A percentile compares a stretch with the other conserved stretches of the same genome.
Conservation (phyloP, 2,113 vertebrate species). For the Hippocampus guttulatus region DNA sequence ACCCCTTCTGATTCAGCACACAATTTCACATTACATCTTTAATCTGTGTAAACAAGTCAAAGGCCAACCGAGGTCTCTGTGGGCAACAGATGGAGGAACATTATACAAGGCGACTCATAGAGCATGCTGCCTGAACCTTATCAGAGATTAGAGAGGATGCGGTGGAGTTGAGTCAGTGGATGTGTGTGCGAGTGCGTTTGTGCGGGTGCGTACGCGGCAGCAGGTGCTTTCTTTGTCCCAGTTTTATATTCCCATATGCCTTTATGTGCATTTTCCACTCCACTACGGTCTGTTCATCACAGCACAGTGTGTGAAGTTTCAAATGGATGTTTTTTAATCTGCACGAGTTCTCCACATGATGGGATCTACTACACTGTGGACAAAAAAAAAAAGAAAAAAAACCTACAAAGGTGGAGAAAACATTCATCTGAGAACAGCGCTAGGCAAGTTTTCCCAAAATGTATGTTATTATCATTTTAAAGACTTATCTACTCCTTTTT, state of each 20-base stretch:
- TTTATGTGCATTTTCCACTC: conserved; percentile 21
- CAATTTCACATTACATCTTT: conserved; percentile 60
- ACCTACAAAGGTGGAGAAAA: conserved; percentile 20
- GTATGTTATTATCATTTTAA: not conserved
- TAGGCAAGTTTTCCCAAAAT: not conserved
- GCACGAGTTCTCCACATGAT: conserved; percentile 30
- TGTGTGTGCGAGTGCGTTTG: conserved; percentile 1
- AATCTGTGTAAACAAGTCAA: conserved; percentile 68
- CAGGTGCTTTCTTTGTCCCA: conserved; percentile 34
- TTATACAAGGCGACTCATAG: conserved; percentile 42
- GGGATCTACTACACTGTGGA: conserved; percentile 52
- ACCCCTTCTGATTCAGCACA: conserved; percentile 43
- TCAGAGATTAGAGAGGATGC: conserved; percentile 51
- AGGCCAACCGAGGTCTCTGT: conserved; percentile 47
- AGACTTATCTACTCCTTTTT: not conserved
- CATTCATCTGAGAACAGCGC: conserved; percentile 44
- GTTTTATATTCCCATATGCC: conserved; percentile 23
- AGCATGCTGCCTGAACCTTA: conserved; percentile 24
- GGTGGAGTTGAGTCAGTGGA: conserved; percentile 21
- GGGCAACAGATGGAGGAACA: conserved; percentile 31
- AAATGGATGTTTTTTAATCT: conserved; percentile 71
- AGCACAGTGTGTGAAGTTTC: conserved; percentile 39
- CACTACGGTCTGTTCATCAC: conserved; percentile 41
- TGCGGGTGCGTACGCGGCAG: not conserved
- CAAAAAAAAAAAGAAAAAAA: not conserved